These are phyloP conservation scores for Ptiloglossa arizonensis DNA, from an alignment of 1,140 invertebrate genomes.

Conservation along the genomic window DNA sequence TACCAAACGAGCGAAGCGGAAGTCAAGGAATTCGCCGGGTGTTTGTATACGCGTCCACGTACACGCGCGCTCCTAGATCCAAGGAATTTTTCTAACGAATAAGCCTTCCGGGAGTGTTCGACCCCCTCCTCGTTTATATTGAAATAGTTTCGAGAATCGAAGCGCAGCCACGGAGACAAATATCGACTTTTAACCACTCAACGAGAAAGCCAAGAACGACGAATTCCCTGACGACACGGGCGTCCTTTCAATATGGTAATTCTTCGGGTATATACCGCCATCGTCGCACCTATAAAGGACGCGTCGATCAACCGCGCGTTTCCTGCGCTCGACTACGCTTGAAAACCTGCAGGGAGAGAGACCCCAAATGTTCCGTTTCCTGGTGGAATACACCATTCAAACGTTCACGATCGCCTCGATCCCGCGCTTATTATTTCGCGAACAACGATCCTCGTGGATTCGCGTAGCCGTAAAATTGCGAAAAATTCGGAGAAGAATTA, in stretches of 20 bases:
- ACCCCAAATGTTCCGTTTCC: slow-evolving; percentile 45
- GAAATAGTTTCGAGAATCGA: slow-evolving; percentile 40
- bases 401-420: not conserved
- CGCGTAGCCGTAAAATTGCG: not conserved
- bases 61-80: too few species aligned
- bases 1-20: slow-evolving; percentile 1
- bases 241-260: slow-evolving; percentile 68
- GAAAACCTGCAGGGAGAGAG: slow-evolving; percentile 40
- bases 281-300: slow-evolving; percentile 47
- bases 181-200: slow-evolving; percentile 75
- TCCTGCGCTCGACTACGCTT: slow-evolving; percentile 44
- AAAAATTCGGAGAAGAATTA: not conserved
- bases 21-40: not conserved
- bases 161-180: slow-evolving; percentile 47
- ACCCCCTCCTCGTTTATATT: not conserved
- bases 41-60: too few species aligned
- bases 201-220: slow-evolving; percentile 67
- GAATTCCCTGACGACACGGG: slow-evolving; percentile 59
- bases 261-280: slow-evolving; percentile 53
- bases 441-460: not conserved
- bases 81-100: slow-evolving; percentile 8
- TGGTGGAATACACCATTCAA: slow-evolving; percentile 32
- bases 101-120: too few species aligned
- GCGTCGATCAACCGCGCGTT: slow-evolving; percentile 55
- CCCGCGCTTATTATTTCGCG: not conserved